phyloP scores from a whole-genome alignment of 2,113 vertebrate species.

The Mormyrus iriodes region DNA sequence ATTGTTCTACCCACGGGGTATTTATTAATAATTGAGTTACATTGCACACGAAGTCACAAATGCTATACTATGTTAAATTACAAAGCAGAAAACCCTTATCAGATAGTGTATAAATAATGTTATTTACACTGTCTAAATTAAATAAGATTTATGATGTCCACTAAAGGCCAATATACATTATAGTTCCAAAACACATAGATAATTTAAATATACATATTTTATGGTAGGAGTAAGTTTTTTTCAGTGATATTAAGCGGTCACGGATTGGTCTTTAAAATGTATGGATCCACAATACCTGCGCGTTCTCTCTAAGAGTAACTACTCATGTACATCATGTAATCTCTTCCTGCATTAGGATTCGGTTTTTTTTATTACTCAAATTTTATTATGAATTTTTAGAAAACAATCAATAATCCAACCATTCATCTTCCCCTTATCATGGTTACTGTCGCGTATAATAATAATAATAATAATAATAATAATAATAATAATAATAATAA shows the following conservation, averaged over 20 bases:
- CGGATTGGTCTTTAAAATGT: not conserved
- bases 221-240: not conserved
- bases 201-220: not conserved
- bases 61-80: not conserved
- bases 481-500: not conserved
- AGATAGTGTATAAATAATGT: not conserved
- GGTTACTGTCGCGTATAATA: not conserved
- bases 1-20: not conserved
- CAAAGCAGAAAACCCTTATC: not conserved
- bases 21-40: not conserved
- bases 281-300: not conserved
- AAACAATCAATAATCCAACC: not conserved
- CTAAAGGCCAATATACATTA: not conserved
- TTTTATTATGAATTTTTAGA: not conserved
- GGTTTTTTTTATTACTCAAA: not conserved
- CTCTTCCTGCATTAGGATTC: not conserved
- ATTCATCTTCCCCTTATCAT: not conserved
- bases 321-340: not conserved
- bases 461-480: not conserved
- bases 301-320: not conserved
- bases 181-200: not conserved
- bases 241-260: not conserved
- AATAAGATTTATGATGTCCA: not conserved
- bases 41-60: not conserved
- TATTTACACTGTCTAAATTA: not conserved